Percentiles rank a stretch among this genome's conserved stretches.
Evolutionary conservation across 2,113 vertebrate species (phyloP).

Genomic region (Microtus richardsoni): DNA sequence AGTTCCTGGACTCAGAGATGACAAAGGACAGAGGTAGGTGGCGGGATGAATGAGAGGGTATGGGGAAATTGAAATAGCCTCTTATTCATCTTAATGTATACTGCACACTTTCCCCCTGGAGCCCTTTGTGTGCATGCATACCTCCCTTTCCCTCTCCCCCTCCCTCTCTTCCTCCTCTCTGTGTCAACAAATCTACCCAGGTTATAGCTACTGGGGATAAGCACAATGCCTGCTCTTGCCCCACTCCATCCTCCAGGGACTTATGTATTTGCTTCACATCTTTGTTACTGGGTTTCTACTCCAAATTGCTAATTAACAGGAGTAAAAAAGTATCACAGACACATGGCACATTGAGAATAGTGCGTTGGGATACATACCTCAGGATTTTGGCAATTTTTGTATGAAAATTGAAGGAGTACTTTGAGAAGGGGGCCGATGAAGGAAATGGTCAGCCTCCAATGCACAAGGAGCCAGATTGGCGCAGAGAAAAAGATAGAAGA

Average conservation of each 20-base stretch:
- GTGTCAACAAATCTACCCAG: not conserved
- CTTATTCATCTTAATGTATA: not conserved
- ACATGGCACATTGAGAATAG: not conserved
- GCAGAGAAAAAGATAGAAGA: not conserved
- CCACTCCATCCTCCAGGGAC: not conserved
- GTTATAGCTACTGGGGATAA: not conserved
- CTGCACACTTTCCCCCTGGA: not conserved
- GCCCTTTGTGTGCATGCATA: not conserved
- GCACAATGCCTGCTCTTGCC: not conserved
- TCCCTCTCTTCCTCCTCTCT: not conserved
- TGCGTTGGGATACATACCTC: not conserved
- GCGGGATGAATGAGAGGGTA: not conserved
- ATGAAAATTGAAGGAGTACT: not conserved
- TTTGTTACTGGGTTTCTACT: not conserved
- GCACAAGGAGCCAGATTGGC: not conserved
- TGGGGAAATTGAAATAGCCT: not conserved
- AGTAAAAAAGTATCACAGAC: not conserved
- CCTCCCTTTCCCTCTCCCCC: not conserved
- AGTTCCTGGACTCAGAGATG: not conserved
- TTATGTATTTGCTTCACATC: not conserved
- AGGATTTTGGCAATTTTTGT: conserved; percentile 7
- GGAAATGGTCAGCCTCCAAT: not conserved
- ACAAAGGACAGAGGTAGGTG: not conserved
- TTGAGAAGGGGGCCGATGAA: not conserved
- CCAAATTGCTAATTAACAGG: not conserved